Conservation (phyloP, 2,888 invertebrate genomes). For the Eupithecia insigniata region DNA sequence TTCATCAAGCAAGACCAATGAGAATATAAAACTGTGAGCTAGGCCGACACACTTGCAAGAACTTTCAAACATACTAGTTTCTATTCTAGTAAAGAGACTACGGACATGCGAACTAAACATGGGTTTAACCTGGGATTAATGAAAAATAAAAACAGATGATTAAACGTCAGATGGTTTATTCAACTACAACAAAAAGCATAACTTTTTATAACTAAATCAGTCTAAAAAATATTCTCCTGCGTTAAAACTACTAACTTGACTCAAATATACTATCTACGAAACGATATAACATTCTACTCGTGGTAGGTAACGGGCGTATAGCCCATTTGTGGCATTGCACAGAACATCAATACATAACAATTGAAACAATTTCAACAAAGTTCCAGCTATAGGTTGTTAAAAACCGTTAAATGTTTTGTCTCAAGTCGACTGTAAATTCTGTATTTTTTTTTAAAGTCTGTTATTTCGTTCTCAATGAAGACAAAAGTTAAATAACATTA, state of each 20-base stretch:
- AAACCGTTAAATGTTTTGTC: neutral
- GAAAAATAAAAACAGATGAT: slow-evolving; percentile 25
- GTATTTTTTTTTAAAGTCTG: neutral
- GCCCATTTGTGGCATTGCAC: neutral
- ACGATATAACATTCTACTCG: slow-evolving; percentile 51
- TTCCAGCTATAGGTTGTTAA: neutral
- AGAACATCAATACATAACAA: neutral
- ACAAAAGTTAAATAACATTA: slow-evolving; percentile 62
- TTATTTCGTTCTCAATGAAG: slow-evolving; percentile 55
- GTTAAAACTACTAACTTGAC: slow-evolving; percentile 69
- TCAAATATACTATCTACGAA: slow-evolving; percentile 74
- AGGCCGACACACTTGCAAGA: neutral
- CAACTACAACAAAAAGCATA: slow-evolving; percentile 84
- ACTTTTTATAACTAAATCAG: slow-evolving; percentile 83
- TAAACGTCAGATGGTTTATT: slow-evolving; percentile 75
- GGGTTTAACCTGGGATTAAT: neutral
- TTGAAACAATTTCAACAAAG: neutral
- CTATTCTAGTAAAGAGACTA: neutral
- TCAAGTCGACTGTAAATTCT: neutral
- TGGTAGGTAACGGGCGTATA: slow-evolving; percentile 17
- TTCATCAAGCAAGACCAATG: neutral
- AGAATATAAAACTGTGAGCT: too few species aligned
- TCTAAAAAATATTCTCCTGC: slow-evolving; percentile 82
- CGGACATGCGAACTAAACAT: neutral
- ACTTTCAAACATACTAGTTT: too few species aligned